These are phyloP conservation scores for Drosophila subquinaria DNA, from an alignment of 2,888 invertebrate genomes.

Conservation along the genomic window DNA sequence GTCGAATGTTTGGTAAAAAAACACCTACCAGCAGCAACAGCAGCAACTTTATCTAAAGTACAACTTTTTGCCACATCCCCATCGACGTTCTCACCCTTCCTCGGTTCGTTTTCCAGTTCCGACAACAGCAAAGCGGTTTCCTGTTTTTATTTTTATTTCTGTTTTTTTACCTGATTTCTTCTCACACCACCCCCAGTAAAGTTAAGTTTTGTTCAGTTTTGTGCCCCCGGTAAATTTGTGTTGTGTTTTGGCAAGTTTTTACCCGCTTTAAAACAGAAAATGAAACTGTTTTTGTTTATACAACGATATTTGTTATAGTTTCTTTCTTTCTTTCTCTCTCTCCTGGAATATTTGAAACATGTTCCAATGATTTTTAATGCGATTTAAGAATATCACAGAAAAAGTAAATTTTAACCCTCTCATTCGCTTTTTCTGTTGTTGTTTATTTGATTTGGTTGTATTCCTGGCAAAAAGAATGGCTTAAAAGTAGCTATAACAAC, in stretches of 20 bases:
- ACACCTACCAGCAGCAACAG: conserved; percentile 61
- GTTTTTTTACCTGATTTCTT: conserved; percentile 54
- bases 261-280: conserved; percentile 70
- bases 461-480: conserved; percentile 49
- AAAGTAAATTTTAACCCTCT: conserved; percentile 20
- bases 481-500: conserved; percentile 58
- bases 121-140: conserved; percentile 48
- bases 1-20: conserved; percentile 72
- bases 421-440: conserved; percentile 3
- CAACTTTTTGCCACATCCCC: conserved; percentile 51
- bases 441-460: conserved; percentile 16
- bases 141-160: conserved; percentile 29
- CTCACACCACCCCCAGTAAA: conserved; percentile 8
- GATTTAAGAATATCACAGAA: conserved; percentile 67
- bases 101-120: conserved; percentile 1
- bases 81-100: not conserved
- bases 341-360: conserved; percentile 24
- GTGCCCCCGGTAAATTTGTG: conserved; percentile 43
- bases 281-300: conserved; percentile 69
- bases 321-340: not conserved
- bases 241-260: conserved; percentile 68
- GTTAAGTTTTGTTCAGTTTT: not conserved
- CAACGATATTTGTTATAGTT: conserved; percentile 33
- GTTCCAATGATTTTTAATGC: conserved; percentile 81
- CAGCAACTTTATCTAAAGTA: conserved; percentile 77